Conservation (phyloP, 1,140 invertebrate genomes). For the Anoplophora glabripennis region DNA sequence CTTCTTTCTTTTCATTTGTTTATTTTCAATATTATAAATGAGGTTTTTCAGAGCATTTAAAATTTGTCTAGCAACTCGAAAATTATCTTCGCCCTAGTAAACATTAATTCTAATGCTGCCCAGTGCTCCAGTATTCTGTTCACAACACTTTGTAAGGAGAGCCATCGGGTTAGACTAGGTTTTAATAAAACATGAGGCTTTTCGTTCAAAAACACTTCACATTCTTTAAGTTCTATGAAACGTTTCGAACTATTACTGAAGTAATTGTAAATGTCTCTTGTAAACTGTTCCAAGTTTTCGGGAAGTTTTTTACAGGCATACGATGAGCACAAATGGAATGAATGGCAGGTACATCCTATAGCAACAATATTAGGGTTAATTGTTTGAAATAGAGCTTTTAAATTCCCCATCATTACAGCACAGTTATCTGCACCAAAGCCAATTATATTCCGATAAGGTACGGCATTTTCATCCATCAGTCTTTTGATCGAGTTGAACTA, state of each 20-base stretch:
- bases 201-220: slow-evolving; percentile 25
- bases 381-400: slow-evolving; percentile 7
- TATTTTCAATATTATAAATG: too few species aligned
- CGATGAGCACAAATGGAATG: slow-evolving; percentile 22
- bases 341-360: slow-evolving; percentile 17
- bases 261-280: slow-evolving; percentile 37
- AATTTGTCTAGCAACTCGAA: too few species aligned
- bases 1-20: too few species aligned
- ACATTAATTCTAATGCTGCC: slow-evolving; percentile 5
- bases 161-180: slow-evolving; percentile 9
- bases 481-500: slow-evolving; percentile 2
- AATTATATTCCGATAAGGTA: slow-evolving; percentile 15
- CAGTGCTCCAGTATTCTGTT: slow-evolving; percentile 7
- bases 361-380: slow-evolving; percentile 12
- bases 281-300: slow-evolving; percentile 21
- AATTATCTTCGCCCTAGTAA: slow-evolving; percentile 7
- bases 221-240: slow-evolving; percentile 28
- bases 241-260: slow-evolving; percentile 38
- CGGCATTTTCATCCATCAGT: slow-evolving; percentile 5
- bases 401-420: slow-evolving; percentile 14
- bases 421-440: slow-evolving; percentile 19
- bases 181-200: slow-evolving; percentile 5
- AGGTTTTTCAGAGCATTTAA: too few species aligned
- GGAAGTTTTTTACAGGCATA: slow-evolving; percentile 20
- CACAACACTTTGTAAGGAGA: background rate